Conservation (phyloP, 2,888 invertebrate species). For the Ornithoptera priamus region DNA sequence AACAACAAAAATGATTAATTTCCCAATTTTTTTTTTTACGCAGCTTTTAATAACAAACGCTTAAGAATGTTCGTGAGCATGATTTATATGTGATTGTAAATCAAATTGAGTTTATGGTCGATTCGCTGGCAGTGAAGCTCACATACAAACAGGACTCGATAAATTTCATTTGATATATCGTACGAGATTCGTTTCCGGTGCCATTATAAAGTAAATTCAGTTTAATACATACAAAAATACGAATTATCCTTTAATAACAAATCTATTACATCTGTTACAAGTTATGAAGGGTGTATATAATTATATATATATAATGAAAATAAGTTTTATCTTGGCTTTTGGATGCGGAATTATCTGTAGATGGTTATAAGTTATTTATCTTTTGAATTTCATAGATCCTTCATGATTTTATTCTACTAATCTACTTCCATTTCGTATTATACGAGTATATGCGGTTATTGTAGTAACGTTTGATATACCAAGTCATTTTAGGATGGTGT, state of each 20-base stretch:
- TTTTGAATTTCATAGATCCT: too few relatives aligned
- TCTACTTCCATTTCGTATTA: too few relatives aligned
- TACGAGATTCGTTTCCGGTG: background rate
- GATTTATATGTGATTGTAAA: constrained; percentile 8
- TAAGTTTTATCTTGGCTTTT: too few relatives aligned
- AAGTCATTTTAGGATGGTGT: too few relatives aligned
- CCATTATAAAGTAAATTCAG: background rate
- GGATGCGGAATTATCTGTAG: too few relatives aligned
- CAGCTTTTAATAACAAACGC: background rate
- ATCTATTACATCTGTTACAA: background rate
- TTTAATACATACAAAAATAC: background rate
- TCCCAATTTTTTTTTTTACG: background rate
- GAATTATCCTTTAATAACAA: background rate
- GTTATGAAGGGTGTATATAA: background rate
- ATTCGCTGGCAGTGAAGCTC: background rate
- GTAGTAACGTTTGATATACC: too few relatives aligned
- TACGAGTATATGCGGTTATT: too few relatives aligned
- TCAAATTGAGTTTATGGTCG: constrained; percentile 3
- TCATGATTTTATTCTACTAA: too few relatives aligned
- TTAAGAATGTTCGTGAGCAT: background rate
- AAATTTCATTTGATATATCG: constrained; percentile 7
- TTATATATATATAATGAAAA: background rate
- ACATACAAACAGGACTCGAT: background rate
- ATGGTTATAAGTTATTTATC: too few relatives aligned
- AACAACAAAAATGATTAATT: too few relatives aligned